These are phyloP conservation scores for Scaptomyza parva DNA, from an alignment of 2,888 invertebrate species.

Conservation along the genomic window DNA sequence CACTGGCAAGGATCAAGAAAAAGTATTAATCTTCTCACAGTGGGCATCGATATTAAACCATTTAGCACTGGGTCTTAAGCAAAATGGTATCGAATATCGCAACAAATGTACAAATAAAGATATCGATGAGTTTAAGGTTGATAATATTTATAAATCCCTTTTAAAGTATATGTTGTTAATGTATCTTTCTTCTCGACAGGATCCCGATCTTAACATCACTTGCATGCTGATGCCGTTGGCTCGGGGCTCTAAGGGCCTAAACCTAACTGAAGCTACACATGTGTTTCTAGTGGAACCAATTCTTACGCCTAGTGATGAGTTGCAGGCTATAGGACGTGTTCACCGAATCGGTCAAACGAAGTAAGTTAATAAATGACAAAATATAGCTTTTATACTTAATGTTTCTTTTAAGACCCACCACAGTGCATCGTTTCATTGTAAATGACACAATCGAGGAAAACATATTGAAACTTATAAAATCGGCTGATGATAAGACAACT, in stretches of 20 bases:
- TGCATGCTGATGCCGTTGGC: constrained; percentile 89
- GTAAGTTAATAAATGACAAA: constrained; percentile 80
- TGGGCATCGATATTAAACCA: constrained; percentile 84
- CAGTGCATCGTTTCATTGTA: constrained; percentile 90
- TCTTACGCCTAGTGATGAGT: constrained; percentile 89
- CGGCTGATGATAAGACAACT: constrained; percentile 82
- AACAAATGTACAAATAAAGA: constrained; percentile 80
- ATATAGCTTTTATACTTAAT: neutral
- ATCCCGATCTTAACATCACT: constrained; percentile 84
- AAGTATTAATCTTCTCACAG: constrained; percentile 90
- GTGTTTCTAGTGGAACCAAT: constrained; percentile 91
- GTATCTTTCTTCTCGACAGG: constrained; percentile 61
- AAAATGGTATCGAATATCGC: constrained; percentile 75
- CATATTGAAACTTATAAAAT: constrained; percentile 83
- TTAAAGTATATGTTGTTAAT: neutral
- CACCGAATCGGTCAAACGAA: constrained; percentile 92
- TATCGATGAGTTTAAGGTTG: constrained; percentile 86
- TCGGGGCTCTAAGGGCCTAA: constrained; percentile 91
- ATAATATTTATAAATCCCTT: neutral
- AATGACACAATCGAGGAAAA: constrained; percentile 90
- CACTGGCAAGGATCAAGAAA: constrained; percentile 82
- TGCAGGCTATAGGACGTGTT: constrained; percentile 91
- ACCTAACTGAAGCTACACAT: constrained; percentile 92
- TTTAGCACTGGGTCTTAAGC: constrained; percentile 73
- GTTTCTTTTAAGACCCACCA: constrained; percentile 85